Conservation (phyloP, 2,113 vertebrate species). For the Galbula dea region DNA sequence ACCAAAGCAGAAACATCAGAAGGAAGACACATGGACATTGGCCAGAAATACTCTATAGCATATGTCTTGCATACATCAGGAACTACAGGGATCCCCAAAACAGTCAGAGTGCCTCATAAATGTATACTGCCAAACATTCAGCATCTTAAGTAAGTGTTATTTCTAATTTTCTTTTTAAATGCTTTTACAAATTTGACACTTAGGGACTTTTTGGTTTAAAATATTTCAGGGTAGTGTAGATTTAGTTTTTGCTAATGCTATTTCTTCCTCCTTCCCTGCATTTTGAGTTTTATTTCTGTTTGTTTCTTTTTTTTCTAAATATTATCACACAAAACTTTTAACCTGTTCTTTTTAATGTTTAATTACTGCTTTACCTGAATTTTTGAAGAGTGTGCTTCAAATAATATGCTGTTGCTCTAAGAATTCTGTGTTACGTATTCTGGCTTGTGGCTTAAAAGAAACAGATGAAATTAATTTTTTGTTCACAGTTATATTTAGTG, state of each 20-base stretch:
- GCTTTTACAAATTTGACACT: neutral
- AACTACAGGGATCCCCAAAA: slow-evolving; percentile 90
- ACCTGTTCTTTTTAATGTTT: neutral
- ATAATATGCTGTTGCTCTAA: neutral
- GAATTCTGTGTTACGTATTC: neutral
- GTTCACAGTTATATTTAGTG: neutral
- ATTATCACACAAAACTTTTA: neutral
- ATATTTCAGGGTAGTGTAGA: neutral
- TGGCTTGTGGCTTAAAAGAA: neutral
- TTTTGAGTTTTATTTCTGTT: neutral
- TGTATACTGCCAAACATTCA: slow-evolving; percentile 92
- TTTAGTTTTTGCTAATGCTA: neutral
- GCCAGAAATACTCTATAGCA: slow-evolving; percentile 66
- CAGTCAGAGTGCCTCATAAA: slow-evolving; percentile 89
- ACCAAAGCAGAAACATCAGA: neutral
- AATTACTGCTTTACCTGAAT: neutral
- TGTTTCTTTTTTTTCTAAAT: neutral
- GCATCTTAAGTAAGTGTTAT: slow-evolving; percentile 83
- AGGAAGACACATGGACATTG: neutral
- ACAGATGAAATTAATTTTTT: neutral
- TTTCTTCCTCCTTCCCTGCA: neutral
- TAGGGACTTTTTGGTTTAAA: neutral
- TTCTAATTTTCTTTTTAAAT: neutral
- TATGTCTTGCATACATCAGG: slow-evolving; percentile 94
- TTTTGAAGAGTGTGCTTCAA: neutral